Evolutionary conservation across 2,888 invertebrate species (phyloP), one percentile per base, ranked within the genome.

Genomic region (Tiliacea citrago): DNA sequence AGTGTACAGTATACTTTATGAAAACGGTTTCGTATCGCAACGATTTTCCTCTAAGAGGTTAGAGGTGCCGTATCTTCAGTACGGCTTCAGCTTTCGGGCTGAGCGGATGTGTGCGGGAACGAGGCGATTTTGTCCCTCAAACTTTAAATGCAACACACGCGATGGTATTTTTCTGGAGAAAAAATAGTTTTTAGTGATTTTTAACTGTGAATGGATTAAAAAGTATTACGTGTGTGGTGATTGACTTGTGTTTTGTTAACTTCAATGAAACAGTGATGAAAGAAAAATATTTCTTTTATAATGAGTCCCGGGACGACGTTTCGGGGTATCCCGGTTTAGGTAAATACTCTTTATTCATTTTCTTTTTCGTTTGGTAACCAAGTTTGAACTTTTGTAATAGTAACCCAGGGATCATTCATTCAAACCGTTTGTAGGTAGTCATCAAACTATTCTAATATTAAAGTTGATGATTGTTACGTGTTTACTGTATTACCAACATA

Each of bases 81-180:
- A 88, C 81, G 87, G 93, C 92, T 92, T 92, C 91, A 92, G 94
- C 94, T 83, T 84, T 91, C 88, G 87, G 79, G 92, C 92, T 91
- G 94, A 86, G 88, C 92, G 88, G 91, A 89, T 89, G 94, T 90
- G 82, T 57, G 57, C 60, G 55, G 69, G 35, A 81, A 79, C 75
- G 86, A 86, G 90, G 92, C 93, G 92, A 90, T 92, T 93, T 93
- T 88, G 83, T 86, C 86, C 83, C 83, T 83, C 85, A 91, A 94
- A 95, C 93, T 94, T 95, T 75, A 69, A 81, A 80, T 73, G 72
- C 45, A 78, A 82, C 61, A 72, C 75, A 80, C 87, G 87, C 82
- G 85, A 85, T 77, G 70, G 75, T 68, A 68, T 79, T 77, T 74
- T 83, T 79, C 39, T 67, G 21, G 60, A 8, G 67, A 76, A 75